These are phyloP conservation scores for Propsilocerus akamusi DNA, from an alignment of 1,140 invertebrate genomes.

Conservation along the genomic window DNA sequence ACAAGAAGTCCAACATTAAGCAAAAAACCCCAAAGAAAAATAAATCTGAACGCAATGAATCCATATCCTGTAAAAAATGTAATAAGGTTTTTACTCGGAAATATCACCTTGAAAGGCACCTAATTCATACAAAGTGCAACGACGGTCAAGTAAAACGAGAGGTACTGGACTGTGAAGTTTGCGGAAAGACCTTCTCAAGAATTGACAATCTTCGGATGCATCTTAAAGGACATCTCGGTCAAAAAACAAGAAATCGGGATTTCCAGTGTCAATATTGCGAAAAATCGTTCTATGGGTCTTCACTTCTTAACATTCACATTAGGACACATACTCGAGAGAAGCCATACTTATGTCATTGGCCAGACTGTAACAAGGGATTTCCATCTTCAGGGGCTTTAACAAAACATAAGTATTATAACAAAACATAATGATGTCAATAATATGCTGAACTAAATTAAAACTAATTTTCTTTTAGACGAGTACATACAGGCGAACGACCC, in stretches of 20 bases:
- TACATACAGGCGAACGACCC: slow-evolving; percentile 38
- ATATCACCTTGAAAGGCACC: slow-evolving; percentile 56
- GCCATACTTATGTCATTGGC: slow-evolving; percentile 31
- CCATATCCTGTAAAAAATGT: slow-evolving; percentile 27
- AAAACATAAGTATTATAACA: slow-evolving; percentile 48
- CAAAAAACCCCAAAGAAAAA: not conserved
- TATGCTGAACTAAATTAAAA: no score
- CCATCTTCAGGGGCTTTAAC: slow-evolving; percentile 50
- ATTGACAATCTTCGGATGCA: slow-evolving; percentile 61
- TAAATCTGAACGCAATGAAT: slow-evolving; percentile 8
- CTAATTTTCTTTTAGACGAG: slow-evolving; percentile 31
- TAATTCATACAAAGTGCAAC: slow-evolving; percentile 51
- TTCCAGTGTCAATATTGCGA: slow-evolving; percentile 43
- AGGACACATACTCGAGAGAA: slow-evolving; percentile 43
- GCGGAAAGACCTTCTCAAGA: slow-evolving; percentile 48
- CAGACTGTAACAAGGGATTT: slow-evolving; percentile 46
- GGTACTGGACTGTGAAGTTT: slow-evolving; percentile 33
- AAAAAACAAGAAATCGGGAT: slow-evolving; percentile 40
- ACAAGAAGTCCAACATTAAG: not conserved
- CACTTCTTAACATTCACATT: slow-evolving; percentile 45
- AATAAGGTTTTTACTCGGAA: slow-evolving; percentile 50
- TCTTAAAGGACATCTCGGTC: slow-evolving; percentile 48
- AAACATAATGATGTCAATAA: not conserved
- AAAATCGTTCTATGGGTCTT: slow-evolving; percentile 47
- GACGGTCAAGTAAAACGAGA: slow-evolving; percentile 14